Percentiles rank a stretch among this genome's conserved stretches.
phyloP scores from a whole-genome alignment of 2,797 vertebrate genomes.

The Pseudomugil tenellus region DNA sequence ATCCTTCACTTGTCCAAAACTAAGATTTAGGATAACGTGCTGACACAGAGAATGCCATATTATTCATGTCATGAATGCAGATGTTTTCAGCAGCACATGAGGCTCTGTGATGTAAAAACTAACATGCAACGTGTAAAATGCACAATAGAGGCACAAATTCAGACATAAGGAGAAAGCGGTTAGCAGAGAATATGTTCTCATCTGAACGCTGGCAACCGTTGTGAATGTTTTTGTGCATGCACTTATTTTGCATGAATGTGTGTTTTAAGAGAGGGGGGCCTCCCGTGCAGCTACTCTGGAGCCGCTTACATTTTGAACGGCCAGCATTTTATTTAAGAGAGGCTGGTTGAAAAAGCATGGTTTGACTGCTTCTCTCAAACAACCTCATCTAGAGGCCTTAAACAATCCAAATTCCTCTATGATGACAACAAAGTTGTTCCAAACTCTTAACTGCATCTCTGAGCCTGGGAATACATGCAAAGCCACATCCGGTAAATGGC shows the following conservation, averaged over 20 bases:
- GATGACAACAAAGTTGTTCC: conserved; percentile 35
- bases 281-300: conserved; percentile 42
- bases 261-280: conserved; percentile 28
- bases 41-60: conserved; percentile 29
- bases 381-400: conserved; percentile 59
- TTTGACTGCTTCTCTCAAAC: conserved; percentile 66
- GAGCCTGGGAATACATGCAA: conserved; percentile 52
- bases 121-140: conserved; percentile 26
- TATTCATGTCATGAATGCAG: conserved; percentile 24
- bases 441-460: conserved; percentile 48
- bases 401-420: conserved; percentile 48
- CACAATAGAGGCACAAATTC: conserved; percentile 44
- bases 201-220: conserved; percentile 43
- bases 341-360: conserved; percentile 45
- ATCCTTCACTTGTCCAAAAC: conserved; percentile 14
- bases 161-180: conserved; percentile 61
- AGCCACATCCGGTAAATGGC: conserved; percentile 38
- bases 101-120: not conserved
- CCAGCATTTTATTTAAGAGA: conserved; percentile 52
- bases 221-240: conserved; percentile 17
- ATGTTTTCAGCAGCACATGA: conserved; percentile 25
- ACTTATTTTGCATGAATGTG: not conserved
- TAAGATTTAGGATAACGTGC: conserved; percentile 35
- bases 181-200: conserved; percentile 38
- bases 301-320: conserved; percentile 67